phyloP scores from a whole-genome alignment of 2,113 vertebrate species.

The human region DNA sequence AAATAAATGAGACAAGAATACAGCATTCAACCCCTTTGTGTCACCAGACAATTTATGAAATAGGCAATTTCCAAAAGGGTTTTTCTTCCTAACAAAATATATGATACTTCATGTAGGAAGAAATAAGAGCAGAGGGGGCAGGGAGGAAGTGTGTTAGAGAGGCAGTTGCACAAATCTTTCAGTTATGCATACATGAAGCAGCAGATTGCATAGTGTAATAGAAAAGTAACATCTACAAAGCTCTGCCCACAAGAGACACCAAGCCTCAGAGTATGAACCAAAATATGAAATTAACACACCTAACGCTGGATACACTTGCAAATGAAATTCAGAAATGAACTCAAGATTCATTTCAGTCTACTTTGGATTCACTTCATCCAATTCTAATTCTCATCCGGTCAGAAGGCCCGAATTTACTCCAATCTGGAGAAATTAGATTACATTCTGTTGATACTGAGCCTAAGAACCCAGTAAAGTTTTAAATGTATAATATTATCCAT shows the following conservation, averaged over 20 bases:
- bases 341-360: not conserved
- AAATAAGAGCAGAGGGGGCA: not conserved
- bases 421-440: conserved; percentile 15
- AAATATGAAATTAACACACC: conserved; percentile 40
- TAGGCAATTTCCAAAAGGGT: conserved; percentile 66
- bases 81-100: conserved; percentile 50
- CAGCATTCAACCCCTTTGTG: conserved; percentile 75
- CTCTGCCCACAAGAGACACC: conserved; percentile 39
- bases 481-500: conserved; percentile 38
- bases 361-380: conserved; percentile 63
- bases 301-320: not conserved
- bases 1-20: conserved; percentile 92
- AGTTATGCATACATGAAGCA: conserved; percentile 48
- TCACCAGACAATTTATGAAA: conserved; percentile 73
- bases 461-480: conserved; percentile 49
- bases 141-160: not conserved
- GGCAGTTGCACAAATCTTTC: conserved; percentile 39
- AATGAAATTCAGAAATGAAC: conserved; percentile 47
- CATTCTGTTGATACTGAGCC: not conserved
- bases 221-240: conserved; percentile 40
- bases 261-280: not conserved
- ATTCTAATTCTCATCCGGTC: conserved; percentile 37
- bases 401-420: conserved; percentile 18
- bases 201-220: not conserved
- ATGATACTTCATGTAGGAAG: conserved; percentile 31